Evolutionary conservation across 23 tunicate species (phyloP), one percentile per base, ranked within the genome.

Genomic region (Halocynthia aurantium): DNA sequence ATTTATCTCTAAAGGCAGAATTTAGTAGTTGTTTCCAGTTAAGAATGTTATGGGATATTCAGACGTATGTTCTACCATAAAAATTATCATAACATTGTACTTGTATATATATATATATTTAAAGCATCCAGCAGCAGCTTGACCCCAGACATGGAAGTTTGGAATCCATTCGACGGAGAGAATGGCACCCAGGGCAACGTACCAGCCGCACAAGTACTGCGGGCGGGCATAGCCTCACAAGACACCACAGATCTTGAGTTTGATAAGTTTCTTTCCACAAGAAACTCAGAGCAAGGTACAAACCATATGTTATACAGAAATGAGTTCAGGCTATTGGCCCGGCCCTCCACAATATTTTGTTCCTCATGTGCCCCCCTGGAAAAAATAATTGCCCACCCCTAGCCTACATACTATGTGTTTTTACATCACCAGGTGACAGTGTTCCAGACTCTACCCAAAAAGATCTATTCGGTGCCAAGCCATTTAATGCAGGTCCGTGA

Each of bases 81-180:
- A 18, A 50, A 50, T 50, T 72, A 2, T 49, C 12, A n/a, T 13
- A 76, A 4, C 10, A 20, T 12, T 60, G 73, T 15, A 11, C 22
- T 58, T 60, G 2, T 61, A 10, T 0, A 17, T 77, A 18, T 10
- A 17, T 62, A 44, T 6, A 22, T 63, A 2, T 18, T 9, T 63
- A 17, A 62, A 81, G 83, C 85, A 79, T 57, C 88, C 22, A 84
- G 88, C 57, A 89, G 87, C 65, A 86, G 86, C 78, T 74, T 92
- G 60, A 86, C 98, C 6, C 98, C 98, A 6, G 81, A 86, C 8
- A 82, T 92, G 50, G 88, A 82, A 82, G 83, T 75, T 15, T 92
- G 98, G 98, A 85, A 92, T 62, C 98, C 98, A 9, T 92, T 92
- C 58, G 82, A 86, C 57, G 90, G 86, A 6, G 97, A 90, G 72